A percentile compares a stretch with the other conserved stretches of the same genome.
Evolutionary conservation across 2,888 invertebrate genomes (phyloP).

Genomic region (Congeria kusceri): DNA sequence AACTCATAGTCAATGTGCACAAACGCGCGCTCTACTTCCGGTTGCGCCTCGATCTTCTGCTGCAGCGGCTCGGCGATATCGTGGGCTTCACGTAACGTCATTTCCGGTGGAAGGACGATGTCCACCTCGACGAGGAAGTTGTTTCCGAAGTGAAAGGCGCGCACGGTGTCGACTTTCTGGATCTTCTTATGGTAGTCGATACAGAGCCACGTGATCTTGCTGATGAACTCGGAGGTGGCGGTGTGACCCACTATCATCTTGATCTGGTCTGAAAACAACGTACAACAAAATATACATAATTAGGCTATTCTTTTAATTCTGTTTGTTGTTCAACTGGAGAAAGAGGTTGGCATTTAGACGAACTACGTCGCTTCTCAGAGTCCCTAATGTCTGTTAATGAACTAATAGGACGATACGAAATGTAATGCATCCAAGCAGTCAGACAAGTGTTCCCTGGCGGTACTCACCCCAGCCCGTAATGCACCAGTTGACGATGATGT

Average conservation of each 20-base stretch:
- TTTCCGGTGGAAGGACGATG: conserved; percentile 85
- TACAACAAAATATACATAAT: too few species aligned
- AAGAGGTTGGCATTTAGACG: too few species aligned
- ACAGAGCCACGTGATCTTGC: conserved; percentile 84
- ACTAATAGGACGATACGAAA: too few species aligned
- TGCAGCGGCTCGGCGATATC: conserved; percentile 86
- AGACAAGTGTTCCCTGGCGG: too few species aligned
- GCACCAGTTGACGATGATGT: conserved; percentile 86
- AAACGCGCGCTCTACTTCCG: conserved; percentile 86
- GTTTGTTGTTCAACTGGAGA: too few species aligned
- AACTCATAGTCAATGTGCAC: conserved; percentile 86
- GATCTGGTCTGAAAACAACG: conserved; percentile 84
- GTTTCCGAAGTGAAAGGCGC: conserved; percentile 86
- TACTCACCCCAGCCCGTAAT: conserved; percentile 85
- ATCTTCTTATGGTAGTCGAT: conserved; percentile 83
- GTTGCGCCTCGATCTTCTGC: conserved; percentile 85
- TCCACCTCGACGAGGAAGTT: conserved; percentile 86
- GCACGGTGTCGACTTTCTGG: conserved; percentile 86
- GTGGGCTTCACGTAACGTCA: conserved; percentile 85
- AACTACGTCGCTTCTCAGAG: too few species aligned
- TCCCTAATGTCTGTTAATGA: too few species aligned
- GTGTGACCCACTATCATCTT: conserved; percentile 83
- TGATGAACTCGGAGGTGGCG: conserved; percentile 84
- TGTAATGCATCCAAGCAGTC: too few species aligned
- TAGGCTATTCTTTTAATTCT: too few species aligned